Evolutionary conservation across 2,888 invertebrate genomes (phyloP), one percentile per base, ranked within the genome.

Genomic region (Pemphredon lugubris): DNA sequence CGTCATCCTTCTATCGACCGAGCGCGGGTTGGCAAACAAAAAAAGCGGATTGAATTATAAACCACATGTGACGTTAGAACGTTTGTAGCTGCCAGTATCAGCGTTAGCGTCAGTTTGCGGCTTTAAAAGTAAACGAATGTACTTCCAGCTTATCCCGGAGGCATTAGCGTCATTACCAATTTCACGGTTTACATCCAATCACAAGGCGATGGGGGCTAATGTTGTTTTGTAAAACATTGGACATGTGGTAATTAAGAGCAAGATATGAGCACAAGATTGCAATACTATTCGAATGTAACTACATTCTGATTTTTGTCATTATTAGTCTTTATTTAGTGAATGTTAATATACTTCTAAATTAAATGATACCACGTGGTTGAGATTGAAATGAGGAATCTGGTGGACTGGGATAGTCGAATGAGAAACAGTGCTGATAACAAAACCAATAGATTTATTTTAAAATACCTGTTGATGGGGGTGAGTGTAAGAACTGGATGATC

Each of bases 31-130:
- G 11, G 11, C 1, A 13, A 11, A 34, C 40, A 50, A 44, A 40
- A 45, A 20, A n/a, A 34, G 14, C 16, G 23, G 39, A 69, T 59
- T 70, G 70, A 70, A 63, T 47, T 70, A 57, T 57, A 57, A 71
- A 63, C 51, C 70, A 63, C 21, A 53, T 57, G 70, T 47, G 55
- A 44, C 55, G 16, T n/a, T 44, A 9, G 14, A 51, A 44, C 55
- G 16, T n/a, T 44, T 11, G 14, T 11, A 13, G 47, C 2, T 14
- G 13, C 9, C 9, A 21, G 30, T 18, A 11, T n/a, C 7, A 26
- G 42, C 14, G 40, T 16, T 21, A 63, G 32, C 32, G 16, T 53
- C 26, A 44, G 44, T 61, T 61, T 13, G 65, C 60, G 65, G 40
- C 50, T 32, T 37, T 70, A 54, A 39, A 68, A 18, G 39, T 9